Base-by-base conservation (phyloP, 2,113 vertebrate genomes). In the Phaetusa simplex region DNA sequence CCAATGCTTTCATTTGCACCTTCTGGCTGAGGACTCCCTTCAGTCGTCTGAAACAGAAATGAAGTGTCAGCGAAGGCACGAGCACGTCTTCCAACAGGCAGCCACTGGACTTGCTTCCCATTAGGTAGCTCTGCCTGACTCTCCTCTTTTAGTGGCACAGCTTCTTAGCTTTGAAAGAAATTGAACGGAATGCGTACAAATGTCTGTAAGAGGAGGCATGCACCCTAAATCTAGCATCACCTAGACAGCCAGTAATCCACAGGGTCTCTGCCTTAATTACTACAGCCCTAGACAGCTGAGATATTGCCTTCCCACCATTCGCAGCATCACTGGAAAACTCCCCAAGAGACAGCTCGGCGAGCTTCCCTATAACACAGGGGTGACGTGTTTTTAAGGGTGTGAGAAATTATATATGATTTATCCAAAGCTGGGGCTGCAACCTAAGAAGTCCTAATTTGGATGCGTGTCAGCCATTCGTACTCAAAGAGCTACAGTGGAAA, bases 31-130 rank as follows among this genome's bases (percentile, higher is more conserved):
- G 92, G 70, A 15, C 19, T 90, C 64, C 47, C 88, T 66, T 97
- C 96, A 12, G 56, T 34, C 12, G 59, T 45, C 98, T 98, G 94
- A 65, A 98, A 98, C 21, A 96, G 66, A 96, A 93, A 80, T 8
- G 7, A 56, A 53, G 71, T 18, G 43, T 61, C 58, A 80, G 18
- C 45, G 69, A 93, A 88, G 45, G 66, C 23, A 27, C 0, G 0
- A 30, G 22, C 5, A 1, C 27, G 16, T 29, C 70, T 86, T 78
- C 43, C 62, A 66, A 15, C 14, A 59, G 49, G 36, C 20, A 82
- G 40, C 19, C 38, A 36, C 2, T 20, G 18, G 32, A 66, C 42
- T 45, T 70, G 14, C 11, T 12, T 72, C 62, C 40, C 17, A 22
- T 32, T 26, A 52, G 26, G 32, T 6, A 88, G 36, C 26, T 81